Conservation (phyloP, 2,888 invertebrate species). For the Cerastis rubricosa region DNA sequence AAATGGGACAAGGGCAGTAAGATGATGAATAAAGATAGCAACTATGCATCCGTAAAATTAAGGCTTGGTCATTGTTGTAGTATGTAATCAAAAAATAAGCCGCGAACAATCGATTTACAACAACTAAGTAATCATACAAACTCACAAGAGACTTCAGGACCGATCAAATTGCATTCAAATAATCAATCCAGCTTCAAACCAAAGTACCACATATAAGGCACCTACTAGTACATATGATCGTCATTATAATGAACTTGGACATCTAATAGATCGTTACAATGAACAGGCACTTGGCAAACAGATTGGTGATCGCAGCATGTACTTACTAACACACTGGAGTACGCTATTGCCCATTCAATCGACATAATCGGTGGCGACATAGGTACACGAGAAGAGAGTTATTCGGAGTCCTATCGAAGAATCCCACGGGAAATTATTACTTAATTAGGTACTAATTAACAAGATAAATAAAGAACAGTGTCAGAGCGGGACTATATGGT, state of each 20-base stretch:
- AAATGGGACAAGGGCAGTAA: too few relatives aligned
- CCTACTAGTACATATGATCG: neutral
- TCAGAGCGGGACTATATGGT: neutral
- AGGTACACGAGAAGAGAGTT: conserved; percentile 3
- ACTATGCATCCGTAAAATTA: neutral
- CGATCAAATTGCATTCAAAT: neutral
- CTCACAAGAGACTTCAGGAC: neutral
- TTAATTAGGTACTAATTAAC: conserved; percentile 9
- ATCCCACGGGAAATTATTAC: conserved; percentile 39
- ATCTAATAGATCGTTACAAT: conserved; percentile 30
- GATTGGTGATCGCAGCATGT: conserved; percentile 26
- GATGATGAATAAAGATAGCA: neutral
- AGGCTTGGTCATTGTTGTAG: neutral
- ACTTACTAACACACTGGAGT: conserved; percentile 27
- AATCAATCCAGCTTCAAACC: neutral
- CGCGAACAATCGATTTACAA: neutral
- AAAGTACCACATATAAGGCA: neutral
- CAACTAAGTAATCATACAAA: neutral
- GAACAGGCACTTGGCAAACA: conserved; percentile 47
- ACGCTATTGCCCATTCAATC: conserved; percentile 39
- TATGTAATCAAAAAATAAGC: neutral
- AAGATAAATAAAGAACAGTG: neutral
- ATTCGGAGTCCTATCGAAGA: conserved; percentile 29
- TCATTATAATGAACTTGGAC: conserved; percentile 17
- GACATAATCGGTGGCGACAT: conserved; percentile 37